These are phyloP conservation scores for Heliocidaris erythrogramma DNA, from an alignment of 35 echinoderm and acorn worm species.

Conservation along the genomic window DNA sequence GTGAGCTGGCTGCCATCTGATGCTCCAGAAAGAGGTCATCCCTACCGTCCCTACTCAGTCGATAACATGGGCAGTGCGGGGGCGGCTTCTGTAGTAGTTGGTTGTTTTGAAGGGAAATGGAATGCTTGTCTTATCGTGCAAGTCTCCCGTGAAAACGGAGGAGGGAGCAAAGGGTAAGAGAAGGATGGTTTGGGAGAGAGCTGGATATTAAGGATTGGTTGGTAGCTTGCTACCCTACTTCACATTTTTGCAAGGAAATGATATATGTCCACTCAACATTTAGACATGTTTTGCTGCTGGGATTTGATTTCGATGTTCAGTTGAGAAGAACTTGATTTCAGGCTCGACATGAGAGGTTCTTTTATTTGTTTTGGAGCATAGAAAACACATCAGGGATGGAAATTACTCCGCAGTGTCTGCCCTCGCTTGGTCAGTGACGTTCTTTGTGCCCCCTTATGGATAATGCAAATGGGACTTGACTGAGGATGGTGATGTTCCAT, in stretches of 20 bases:
- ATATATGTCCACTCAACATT: neutral
- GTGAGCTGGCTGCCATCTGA: neutral
- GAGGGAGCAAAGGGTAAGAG: neutral
- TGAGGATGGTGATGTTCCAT: neutral
- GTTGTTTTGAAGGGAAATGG: neutral
- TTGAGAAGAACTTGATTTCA: neutral
- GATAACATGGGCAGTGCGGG: neutral
- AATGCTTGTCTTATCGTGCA: neutral
- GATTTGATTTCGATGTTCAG: neutral
- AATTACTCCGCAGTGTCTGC: neutral
- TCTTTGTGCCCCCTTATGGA: neutral
- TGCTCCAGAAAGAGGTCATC: neutral
- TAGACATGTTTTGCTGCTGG: neutral
- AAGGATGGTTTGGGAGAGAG: neutral
- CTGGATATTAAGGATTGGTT: neutral
- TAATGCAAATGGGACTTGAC: neutral
- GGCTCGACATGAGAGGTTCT: neutral
- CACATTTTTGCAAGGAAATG: neutral
- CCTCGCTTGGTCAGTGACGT: neutral
- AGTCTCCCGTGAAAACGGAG: neutral
- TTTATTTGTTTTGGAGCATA: neutral
- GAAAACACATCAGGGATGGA: neutral
- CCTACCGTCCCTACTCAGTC: neutral
- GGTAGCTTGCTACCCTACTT: neutral
- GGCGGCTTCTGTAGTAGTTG: neutral